phyloP scores from a whole-genome alignment of 2,113 vertebrate genomes.

The Vicugna pacos region DNA sequence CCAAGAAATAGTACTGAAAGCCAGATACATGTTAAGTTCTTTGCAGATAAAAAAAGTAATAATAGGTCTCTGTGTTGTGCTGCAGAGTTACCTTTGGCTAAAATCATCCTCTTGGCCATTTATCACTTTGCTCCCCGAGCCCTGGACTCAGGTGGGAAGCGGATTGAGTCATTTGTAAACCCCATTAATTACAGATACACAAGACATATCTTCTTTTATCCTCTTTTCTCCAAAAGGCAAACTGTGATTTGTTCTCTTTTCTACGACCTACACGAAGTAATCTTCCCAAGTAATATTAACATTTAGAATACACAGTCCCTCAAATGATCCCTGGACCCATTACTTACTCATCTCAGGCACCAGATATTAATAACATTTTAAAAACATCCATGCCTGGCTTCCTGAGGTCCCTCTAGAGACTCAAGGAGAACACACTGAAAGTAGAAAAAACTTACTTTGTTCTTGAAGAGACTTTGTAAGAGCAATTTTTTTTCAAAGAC shows the following conservation, averaged over 20 bases:
- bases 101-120: slow-evolving; percentile 57
- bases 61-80: slow-evolving; percentile 1
- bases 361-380: slow-evolving; percentile 68
- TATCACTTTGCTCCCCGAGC: slow-evolving; percentile 67
- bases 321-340: not conserved
- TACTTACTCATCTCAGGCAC: slow-evolving; percentile 60
- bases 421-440: slow-evolving; percentile 49
- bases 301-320: slow-evolving; percentile 67
- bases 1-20: slow-evolving; percentile 39
- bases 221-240: slow-evolving; percentile 73
- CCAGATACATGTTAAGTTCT: slow-evolving; percentile 40
- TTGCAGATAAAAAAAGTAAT: slow-evolving; percentile 33
- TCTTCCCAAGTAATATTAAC: slow-evolving; percentile 76
- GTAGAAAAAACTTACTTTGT: slow-evolving; percentile 67
- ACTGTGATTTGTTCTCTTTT: slow-evolving; percentile 76
- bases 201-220: slow-evolving; percentile 68
- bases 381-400: slow-evolving; percentile 61
- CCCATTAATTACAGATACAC: slow-evolving; percentile 74
- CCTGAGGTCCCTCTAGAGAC: slow-evolving; percentile 53
- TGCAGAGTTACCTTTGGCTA: slow-evolving; percentile 67
- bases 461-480: slow-evolving; percentile 59
- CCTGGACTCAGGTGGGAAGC: slow-evolving; percentile 59
- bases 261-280: slow-evolving; percentile 65
- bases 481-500: slow-evolving; percentile 58
- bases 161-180: slow-evolving; percentile 72